Evolutionary conservation across 2,113 vertebrate genomes (phyloP).

Genomic region (Gnathonemus echidnorhynchus): DNA sequence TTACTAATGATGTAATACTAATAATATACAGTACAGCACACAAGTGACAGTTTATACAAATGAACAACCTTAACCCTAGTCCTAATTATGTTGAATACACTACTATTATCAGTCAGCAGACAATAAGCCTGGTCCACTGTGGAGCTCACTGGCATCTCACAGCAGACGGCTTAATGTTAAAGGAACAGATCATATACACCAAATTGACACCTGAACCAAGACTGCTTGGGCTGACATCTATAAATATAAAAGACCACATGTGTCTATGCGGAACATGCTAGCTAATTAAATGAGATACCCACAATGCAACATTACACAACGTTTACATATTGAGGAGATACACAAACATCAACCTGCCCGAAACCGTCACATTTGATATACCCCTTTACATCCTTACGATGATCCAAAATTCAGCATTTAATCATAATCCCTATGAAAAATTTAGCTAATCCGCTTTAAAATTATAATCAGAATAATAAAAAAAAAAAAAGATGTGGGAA

Average conservation of each 20-base stretch:
- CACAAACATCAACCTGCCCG: not conserved
- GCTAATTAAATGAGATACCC: not conserved
- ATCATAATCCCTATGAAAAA: constrained; percentile 3
- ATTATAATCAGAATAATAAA: constrained; percentile 5
- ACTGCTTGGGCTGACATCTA: not conserved
- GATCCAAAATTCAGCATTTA: not conserved
- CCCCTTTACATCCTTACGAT: not conserved
- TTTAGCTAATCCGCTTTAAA: not conserved
- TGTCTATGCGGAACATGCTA: not conserved
- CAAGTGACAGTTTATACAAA: not conserved
- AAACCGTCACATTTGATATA: not conserved
- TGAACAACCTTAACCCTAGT: not conserved
- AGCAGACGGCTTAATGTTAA: not conserved
- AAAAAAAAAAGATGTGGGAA: constrained; percentile 3
- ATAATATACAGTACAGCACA: not conserved
- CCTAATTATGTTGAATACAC: not conserved
- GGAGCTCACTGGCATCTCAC: not conserved
- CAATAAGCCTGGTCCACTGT: not conserved
- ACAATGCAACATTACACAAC: not conserved
- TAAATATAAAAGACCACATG: not conserved
- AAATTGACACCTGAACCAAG: not conserved
- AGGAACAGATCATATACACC: not conserved
- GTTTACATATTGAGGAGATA: not conserved
- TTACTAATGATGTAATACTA: not conserved
- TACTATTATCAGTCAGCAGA: not conserved